A percentile compares a stretch with the other conserved stretches of the same genome.
These are phyloP conservation scores for Boleophthalmus pectinirostris DNA, from an alignment of 2,113 vertebrate genomes.

Conservation along the genomic window DNA sequence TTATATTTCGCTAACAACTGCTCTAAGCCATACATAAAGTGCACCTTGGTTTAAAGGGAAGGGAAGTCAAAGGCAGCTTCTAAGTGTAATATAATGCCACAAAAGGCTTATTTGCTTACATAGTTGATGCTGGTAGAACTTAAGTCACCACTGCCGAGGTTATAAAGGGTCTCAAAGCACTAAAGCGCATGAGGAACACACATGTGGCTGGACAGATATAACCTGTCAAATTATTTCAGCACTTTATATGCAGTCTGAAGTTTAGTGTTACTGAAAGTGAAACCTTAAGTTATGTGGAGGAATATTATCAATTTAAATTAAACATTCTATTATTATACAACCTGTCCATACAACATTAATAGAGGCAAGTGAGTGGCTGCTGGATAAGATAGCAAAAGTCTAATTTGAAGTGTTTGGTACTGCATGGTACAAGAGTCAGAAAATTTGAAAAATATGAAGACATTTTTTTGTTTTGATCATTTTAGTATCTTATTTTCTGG, in stretches of 20 bases:
- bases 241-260: slow-evolving; percentile 27
- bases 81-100: slow-evolving; percentile 50
- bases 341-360: background rate
- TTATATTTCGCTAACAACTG: slow-evolving; percentile 61
- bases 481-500: background rate
- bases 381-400: background rate
- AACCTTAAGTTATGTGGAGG: background rate
- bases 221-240: slow-evolving; percentile 19
- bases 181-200: slow-evolving; percentile 8
- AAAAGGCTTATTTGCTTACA: slow-evolving; percentile 55
- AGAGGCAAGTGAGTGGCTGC: too few relatives aligned
- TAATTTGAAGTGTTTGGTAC: background rate
- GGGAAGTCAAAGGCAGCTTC: slow-evolving; percentile 40
- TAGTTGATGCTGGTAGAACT: slow-evolving; percentile 47
- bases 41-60: slow-evolving; percentile 44
- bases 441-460: too few relatives aligned
- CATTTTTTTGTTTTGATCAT: too few relatives aligned
- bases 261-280: slow-evolving; percentile 13
- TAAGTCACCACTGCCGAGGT: slow-evolving; percentile 30
- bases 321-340: background rate
- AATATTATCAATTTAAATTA: background rate
- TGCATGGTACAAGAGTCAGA: background rate
- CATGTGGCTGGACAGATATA: slow-evolving; percentile 4
- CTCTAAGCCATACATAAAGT: slow-evolving; percentile 45
- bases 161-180: slow-evolving; percentile 27